phyloP scores from a whole-genome alignment of 1,140 invertebrate species.

The Dendroctonus ponderosae region DNA sequence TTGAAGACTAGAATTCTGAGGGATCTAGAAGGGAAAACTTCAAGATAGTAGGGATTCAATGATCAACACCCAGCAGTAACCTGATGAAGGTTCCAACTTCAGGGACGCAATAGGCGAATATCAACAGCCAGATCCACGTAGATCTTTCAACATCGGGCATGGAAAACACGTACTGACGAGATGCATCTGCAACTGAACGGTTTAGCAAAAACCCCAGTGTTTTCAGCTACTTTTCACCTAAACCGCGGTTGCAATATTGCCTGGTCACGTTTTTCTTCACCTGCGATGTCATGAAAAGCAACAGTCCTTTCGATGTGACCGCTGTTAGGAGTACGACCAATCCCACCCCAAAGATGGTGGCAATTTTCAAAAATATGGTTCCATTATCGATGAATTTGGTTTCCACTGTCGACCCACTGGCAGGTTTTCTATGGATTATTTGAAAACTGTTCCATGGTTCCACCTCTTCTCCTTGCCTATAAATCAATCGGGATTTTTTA shows the following conservation, averaged over 20 bases:
- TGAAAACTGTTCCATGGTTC: constrained; percentile 14
- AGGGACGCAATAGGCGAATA: constrained; percentile 80
- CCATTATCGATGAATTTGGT: constrained; percentile 24
- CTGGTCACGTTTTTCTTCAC: constrained; percentile 70
- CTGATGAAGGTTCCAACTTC: constrained; percentile 84
- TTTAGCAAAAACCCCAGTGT: not conserved
- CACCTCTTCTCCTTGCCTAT: constrained; percentile 18
- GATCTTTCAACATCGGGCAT: constrained; percentile 78
- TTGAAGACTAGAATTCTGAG: constrained; percentile 87
- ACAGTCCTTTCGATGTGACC: constrained; percentile 79
- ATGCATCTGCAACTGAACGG: constrained; percentile 59
- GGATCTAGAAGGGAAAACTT: constrained; percentile 49
- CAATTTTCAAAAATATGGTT: constrained; percentile 20
- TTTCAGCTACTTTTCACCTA: constrained; percentile 53
- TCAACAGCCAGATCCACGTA: constrained; percentile 87
- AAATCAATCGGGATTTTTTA: not conserved
- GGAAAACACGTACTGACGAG: constrained; percentile 71
- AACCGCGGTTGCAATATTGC: constrained; percentile 76
- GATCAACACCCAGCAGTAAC: constrained; percentile 38
- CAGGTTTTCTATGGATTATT: constrained; percentile 22
- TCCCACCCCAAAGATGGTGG: constrained; percentile 53
- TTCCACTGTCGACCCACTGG: constrained; percentile 18
- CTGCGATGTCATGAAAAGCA: constrained; percentile 90
- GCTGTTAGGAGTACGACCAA: constrained; percentile 75
- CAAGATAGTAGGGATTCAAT: not conserved